Base-by-base conservation (phyloP, 2,797 vertebrate genomes). In the Tapera naevia region DNA sequence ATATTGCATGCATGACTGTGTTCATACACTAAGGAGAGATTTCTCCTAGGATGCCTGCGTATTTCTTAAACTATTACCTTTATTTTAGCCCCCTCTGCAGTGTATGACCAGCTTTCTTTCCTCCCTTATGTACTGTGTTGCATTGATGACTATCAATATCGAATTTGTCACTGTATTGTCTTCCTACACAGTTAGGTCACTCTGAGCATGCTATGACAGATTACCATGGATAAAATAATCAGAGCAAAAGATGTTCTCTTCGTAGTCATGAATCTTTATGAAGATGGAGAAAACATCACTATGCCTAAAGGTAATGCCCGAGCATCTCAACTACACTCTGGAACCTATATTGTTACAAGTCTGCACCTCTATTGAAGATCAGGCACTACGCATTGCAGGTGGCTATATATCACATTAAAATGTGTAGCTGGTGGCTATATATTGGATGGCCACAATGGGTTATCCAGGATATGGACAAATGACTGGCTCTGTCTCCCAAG, bases 1-100 rank as follows among this genome's bases (percentile, higher is more conserved):
- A 27, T 6, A 23, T 30, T 60, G 23, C 0, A 0, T 28, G 7
- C 24, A 28, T 18, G 23, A 24, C 62, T 65, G 3, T 16, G 11
- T 53, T 88, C 46, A 43, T 28, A 35, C 12, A 37, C 11, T 14
- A 30, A 93, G 45, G 32, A 71, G 17, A 51, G 16, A 48, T 53
- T 62, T 75, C 64, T 79, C 64, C 62, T 43, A 33, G 50, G 30
- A 80, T 65, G 41, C 46, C 58, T 50, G 39, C 2, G 5, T 45
- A 45, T 69, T 91, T 88, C 43, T 51, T 61, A 39, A 62, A 75
- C 5, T 1, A 17, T 28, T 46, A 37, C 30, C 54, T 51, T 83
- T 74, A 11, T 0, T 75, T 89, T 51, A 78, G 64, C 83, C 1
- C 8, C 9, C 17, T 73, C 33, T 79, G 32, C 13, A 21, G 15